A percentile compares a stretch with the other conserved stretches of the same genome.
phyloP scores from a whole-genome alignment of 2,888 invertebrate species.

The Caenorhabditis macrosperma region DNA sequence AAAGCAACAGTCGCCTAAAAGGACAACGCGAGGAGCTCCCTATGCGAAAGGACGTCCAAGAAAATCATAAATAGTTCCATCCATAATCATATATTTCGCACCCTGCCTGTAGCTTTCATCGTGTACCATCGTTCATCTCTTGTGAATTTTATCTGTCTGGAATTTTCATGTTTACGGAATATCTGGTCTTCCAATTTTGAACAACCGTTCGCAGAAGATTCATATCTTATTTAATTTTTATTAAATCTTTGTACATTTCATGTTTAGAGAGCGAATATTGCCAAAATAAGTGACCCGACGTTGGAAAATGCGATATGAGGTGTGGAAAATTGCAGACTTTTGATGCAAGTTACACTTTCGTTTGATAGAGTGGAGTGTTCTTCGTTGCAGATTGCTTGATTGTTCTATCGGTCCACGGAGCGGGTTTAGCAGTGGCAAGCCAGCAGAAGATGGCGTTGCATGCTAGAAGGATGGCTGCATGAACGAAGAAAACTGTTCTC shows the following conservation, averaged over 20 bases:
- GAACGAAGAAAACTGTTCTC: constrained; percentile 76
- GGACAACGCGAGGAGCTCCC: not conserved
- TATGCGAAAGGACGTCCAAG: not conserved
- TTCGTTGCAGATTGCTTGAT: constrained; percentile 37
- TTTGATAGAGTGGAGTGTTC: constrained; percentile 53
- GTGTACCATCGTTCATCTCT: not conserved
- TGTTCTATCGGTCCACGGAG: constrained; percentile 73
- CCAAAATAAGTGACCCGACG: not conserved
- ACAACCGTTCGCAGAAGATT: not conserved
- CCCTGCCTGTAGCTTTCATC: not conserved
- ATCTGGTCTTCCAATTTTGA: not conserved
- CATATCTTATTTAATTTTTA: not conserved
- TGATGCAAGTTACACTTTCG: constrained; percentile 11
- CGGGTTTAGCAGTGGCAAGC: constrained; percentile 75
- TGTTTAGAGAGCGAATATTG: not conserved
- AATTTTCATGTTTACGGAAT: not conserved
- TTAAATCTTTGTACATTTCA: not conserved
- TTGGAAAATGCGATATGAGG: not conserved
- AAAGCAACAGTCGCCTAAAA: not conserved
- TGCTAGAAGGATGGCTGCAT: constrained; percentile 72
- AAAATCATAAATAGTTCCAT: not conserved
- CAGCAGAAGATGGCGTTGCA: constrained; percentile 77
- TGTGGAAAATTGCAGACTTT: no score
- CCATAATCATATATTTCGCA: not conserved
- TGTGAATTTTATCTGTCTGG: not conserved